A percentile compares a stretch with the other conserved stretches of the same genome.
Evolutionary conservation across 2,113 vertebrate genomes (phyloP).

Genomic region (Chaetops frenatus): DNA sequence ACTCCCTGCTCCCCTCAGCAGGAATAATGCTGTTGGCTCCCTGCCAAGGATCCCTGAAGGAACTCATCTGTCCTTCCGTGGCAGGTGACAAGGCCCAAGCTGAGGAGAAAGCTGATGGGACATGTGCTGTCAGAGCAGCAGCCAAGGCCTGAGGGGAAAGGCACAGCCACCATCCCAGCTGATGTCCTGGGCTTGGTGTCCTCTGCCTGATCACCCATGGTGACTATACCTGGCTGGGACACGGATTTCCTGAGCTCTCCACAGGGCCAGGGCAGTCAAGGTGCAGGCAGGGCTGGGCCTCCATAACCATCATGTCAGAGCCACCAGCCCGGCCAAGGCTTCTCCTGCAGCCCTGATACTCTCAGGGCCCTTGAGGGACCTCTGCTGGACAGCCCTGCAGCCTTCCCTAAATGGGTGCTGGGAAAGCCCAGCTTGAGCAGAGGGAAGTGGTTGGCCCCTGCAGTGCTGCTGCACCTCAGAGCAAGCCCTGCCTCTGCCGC

Average conservation of each 20-base stretch:
- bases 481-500: neutral
- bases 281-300: neutral
- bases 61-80: neutral
- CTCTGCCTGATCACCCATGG: neutral
- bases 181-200: neutral
- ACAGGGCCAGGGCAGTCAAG: neutral
- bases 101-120: neutral
- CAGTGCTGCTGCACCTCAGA: neutral
- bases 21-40: neutral
- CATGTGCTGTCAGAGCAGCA: neutral
- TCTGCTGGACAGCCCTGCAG: neutral
- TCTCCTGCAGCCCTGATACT: neutral
- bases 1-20: neutral
- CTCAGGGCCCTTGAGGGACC: neutral
- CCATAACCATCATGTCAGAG: neutral
- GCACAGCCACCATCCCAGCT: neutral
- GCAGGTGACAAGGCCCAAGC: neutral
- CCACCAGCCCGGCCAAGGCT: neutral
- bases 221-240: fast-evolving
- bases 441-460: neutral
- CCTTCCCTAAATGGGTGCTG: neutral
- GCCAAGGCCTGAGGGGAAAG: neutral
- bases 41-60: neutral
- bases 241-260: neutral
- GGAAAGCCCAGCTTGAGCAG: neutral